Percentiles rank a stretch among this genome's conserved stretches.
phyloP scores from a whole-genome alignment of 1,140 invertebrate genomes.

The Trichomalopsis sarcophagae region DNA sequence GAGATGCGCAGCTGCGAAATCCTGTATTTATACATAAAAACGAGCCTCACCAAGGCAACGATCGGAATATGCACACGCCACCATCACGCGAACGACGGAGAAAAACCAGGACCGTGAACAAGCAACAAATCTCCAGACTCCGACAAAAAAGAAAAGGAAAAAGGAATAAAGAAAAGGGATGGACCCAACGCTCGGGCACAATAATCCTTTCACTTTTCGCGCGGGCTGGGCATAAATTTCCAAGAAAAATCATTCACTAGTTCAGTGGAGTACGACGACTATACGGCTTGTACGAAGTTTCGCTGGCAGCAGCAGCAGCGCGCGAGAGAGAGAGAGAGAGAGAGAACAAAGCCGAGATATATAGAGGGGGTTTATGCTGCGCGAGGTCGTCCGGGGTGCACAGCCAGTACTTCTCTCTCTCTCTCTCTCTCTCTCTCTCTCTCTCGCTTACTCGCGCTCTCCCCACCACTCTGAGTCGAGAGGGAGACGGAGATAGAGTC shows the following conservation, averaged over 20 bases:
- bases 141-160: neutral
- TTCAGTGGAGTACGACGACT: neutral
- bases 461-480: neutral
- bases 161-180: neutral
- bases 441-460: neutral
- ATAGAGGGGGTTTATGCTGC: neutral
- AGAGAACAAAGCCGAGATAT: neutral
- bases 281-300: neutral
- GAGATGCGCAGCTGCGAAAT: too few relatives aligned
- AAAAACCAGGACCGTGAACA: neutral
- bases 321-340: neutral
- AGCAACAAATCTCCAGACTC: neutral
- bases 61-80: too few relatives aligned
- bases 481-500: neutral
- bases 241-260: constrained; percentile 26
- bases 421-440: neutral
- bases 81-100: too few relatives aligned
- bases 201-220: neutral
- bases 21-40: too few relatives aligned
- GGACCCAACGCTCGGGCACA: neutral
- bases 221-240: neutral
- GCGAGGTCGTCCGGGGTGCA: neutral
- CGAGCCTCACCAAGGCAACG: too few relatives aligned
- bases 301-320: neutral
- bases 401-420: neutral